Percentiles rank a stretch among this genome's conserved stretches.
Conservation (phyloP, 2,888 invertebrate species). For the Acleris cristana region DNA sequence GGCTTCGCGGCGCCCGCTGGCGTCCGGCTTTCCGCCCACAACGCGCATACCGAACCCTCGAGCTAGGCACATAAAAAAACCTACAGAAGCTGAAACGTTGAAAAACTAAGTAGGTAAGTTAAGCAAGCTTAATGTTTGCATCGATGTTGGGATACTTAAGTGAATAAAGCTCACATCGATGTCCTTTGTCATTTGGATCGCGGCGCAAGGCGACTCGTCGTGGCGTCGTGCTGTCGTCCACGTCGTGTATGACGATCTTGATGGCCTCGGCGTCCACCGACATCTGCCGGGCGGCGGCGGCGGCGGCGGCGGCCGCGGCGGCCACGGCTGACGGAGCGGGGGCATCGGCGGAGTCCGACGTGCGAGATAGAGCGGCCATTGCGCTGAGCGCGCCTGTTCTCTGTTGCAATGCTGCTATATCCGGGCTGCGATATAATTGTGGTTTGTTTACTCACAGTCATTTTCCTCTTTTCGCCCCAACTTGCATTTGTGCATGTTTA, state of each 20-base stretch:
- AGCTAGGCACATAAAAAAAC: constrained; percentile 73
- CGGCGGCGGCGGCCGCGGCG: constrained; percentile 80
- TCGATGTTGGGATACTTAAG: neutral
- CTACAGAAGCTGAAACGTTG: neutral
- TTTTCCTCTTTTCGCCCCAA: too few relatives aligned
- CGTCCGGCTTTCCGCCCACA: constrained; percentile 94
- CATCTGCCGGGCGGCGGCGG: constrained; percentile 89
- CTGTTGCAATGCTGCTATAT: constrained; percentile 87
- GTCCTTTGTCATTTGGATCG: constrained; percentile 92
- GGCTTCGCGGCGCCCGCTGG: constrained; percentile 94
- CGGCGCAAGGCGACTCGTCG: constrained; percentile 89
- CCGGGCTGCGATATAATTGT: constrained; percentile 83
- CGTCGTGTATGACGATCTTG: constrained; percentile 96
- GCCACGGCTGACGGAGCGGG: constrained; percentile 68
- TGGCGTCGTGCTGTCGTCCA: constrained; percentile 91
- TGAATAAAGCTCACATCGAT: constrained; percentile 88
- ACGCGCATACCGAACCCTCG: constrained; percentile 97
- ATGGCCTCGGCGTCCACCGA: constrained; percentile 96
- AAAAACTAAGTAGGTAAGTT: neutral
- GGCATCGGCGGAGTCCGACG: constrained; percentile 63
- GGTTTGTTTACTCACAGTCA: too few relatives aligned
- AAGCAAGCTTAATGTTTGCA: neutral
- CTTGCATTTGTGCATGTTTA: too few relatives aligned
- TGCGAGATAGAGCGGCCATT: constrained; percentile 69
- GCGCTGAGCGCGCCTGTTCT: constrained; percentile 82